Evolutionary conservation across 1,140 invertebrate genomes (phyloP).

Genomic region (Berghia stephanieae): DNA sequence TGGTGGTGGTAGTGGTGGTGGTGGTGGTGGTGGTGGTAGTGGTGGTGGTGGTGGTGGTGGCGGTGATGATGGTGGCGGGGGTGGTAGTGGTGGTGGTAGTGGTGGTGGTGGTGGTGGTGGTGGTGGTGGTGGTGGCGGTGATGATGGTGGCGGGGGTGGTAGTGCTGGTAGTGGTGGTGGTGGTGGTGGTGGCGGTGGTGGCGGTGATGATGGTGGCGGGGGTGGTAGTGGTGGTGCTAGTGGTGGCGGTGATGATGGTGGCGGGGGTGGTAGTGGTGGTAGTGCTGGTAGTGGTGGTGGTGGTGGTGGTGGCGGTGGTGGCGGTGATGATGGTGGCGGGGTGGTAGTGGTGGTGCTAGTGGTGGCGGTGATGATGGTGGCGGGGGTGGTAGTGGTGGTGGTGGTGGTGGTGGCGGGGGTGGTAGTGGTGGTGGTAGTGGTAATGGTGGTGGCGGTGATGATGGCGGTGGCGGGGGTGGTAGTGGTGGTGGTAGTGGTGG

Average conservation of each 20-base stretch:
- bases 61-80: not conserved
- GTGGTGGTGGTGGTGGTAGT: not conserved
- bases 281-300: not conserved
- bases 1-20: not conserved
- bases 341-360: not conserved
- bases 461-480: not conserved
- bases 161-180: not conserved
- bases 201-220: constrained; percentile 1
- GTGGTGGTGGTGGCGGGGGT: too few species aligned
- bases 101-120: not conserved
- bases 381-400: not conserved
- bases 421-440: constrained; percentile 1
- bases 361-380: not conserved
- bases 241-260: too few species aligned
- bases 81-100: not conserved
- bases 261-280: not conserved
- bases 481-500: not conserved
- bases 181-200: not conserved
- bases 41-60: not conserved
- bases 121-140: not conserved
- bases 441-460: not conserved
- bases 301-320: not conserved
- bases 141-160: not conserved
- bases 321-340: not conserved
- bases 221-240: too few species aligned